Conservation (phyloP, 2,113 vertebrate genomes). For the Oxyruncus cristatus region DNA sequence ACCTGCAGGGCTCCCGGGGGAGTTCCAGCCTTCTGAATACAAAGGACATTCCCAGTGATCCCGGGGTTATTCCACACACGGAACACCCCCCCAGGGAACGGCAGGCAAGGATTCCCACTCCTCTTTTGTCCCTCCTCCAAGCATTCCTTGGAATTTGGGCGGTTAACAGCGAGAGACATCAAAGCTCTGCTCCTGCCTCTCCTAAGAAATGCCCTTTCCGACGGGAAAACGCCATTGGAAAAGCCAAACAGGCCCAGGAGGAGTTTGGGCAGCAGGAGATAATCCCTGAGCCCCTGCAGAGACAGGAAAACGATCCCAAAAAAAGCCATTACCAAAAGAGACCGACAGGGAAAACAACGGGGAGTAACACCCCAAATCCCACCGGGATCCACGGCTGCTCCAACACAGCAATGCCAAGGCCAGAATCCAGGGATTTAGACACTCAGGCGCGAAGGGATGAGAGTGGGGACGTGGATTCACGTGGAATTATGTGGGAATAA, state of each 20-base stretch:
- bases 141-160: background rate
- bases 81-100: background rate
- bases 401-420: fast-evolving
- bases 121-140: background rate
- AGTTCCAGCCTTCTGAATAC: background rate
- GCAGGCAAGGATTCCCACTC: background rate
- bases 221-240: background rate
- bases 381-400: no score
- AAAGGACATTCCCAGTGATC: background rate
- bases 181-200: background rate
- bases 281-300: background rate
- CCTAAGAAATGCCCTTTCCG: background rate
- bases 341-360: background rate
- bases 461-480: fast-evolving
- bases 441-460: fast-evolving
- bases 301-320: background rate
- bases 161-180: background rate
- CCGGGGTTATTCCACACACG: background rate
- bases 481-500: fast-evolving
- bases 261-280: background rate
- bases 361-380: background rate
- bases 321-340: background rate
- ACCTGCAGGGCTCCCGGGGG: background rate
- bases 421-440: fast-evolving
- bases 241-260: background rate